Evolutionary conservation across 2,113 vertebrate species (phyloP), one percentile per base, ranked within the genome.

Genomic region (Microcebus lehilahytsara): DNA sequence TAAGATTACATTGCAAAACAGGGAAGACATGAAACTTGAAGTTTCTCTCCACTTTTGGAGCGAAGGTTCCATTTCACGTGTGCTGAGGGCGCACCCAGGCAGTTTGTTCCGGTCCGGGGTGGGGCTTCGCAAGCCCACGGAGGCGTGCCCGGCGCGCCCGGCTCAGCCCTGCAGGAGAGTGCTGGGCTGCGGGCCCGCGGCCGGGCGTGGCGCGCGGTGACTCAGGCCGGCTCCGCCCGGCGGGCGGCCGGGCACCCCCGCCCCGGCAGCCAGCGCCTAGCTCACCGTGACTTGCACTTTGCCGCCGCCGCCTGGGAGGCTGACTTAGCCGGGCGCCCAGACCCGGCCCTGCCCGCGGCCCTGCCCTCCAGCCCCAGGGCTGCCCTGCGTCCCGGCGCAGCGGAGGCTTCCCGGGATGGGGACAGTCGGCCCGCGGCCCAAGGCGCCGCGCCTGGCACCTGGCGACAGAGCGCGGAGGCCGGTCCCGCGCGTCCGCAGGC

Each of bases 221-320:
- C 12, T 56, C 72, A 71, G 67, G 85, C 12, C 13, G 67, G 67
- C 77, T 74, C 9, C 5, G 19, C 34, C 30, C 30, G 30, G 66
- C 34, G 56, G 89, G 64, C n/a, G 9, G 60, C 11, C 56, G 16
- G 84, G 37, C 90, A 75, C 72, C 67, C 67, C 69, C 13, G 34
- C 58, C 46, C 51, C n/a, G 58, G 58, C 13, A 2, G 34, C 56
- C 6, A 2, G 30, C 34, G 71, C 71, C 56, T 32, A 96, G 58
- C 9, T 93, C 86, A 96, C 32, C 13, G 3, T 88, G 86, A 93
- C 92, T 95, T 95, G 89, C 85, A 69, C 17, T 96, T 93, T 79
- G 84, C 60, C 6, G 22, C 56, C 1, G 23, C 53, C 85, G 74
- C 85, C 66, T 40, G 12, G 93, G 27, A 53, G 72, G 81, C 34